Conservation (phyloP, 2,888 invertebrate species). For the Dinocampus coccinellae region DNA sequence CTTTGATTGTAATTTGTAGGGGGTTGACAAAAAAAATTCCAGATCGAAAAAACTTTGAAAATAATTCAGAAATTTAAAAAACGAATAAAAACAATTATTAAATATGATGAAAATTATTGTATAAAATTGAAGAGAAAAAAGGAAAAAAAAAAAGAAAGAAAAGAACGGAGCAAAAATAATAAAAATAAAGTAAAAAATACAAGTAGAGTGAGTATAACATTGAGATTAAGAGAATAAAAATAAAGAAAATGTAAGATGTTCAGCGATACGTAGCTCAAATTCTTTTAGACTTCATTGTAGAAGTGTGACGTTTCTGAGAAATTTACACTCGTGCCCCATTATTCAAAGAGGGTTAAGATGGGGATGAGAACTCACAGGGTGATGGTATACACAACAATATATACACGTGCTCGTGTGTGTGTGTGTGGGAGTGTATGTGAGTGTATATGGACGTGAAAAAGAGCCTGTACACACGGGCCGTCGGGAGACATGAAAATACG, state of each 20-base stretch:
- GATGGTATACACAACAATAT: background rate
- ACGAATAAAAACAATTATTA: too few relatives aligned
- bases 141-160: too few relatives aligned
- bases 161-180: too few relatives aligned
- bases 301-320: slow-evolving; percentile 4
- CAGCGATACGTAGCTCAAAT: slow-evolving; percentile 15
- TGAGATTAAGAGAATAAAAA: slow-evolving; percentile 36
- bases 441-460: background rate
- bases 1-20: too few relatives aligned
- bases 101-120: too few relatives aligned
- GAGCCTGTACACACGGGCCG: background rate
- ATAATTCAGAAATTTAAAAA: too few relatives aligned
- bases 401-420: background rate
- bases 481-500: slow-evolving; percentile 34
- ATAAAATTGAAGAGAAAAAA: too few relatives aligned
- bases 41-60: too few relatives aligned
- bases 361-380: slow-evolving; percentile 1
- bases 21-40: too few relatives aligned
- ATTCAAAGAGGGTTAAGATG: slow-evolving; percentile 20
- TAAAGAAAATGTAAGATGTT: slow-evolving; percentile 35
- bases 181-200: too few relatives aligned
- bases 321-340: slow-evolving; percentile 27
- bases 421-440: slow-evolving; percentile 7
- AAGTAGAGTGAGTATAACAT: background rate
- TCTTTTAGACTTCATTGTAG: slow-evolving; percentile 17